Percentiles rank a stretch among this genome's conserved stretches.
Evolutionary conservation across 2,888 invertebrate species (phyloP).

Genomic region (Alcis repandata): DNA sequence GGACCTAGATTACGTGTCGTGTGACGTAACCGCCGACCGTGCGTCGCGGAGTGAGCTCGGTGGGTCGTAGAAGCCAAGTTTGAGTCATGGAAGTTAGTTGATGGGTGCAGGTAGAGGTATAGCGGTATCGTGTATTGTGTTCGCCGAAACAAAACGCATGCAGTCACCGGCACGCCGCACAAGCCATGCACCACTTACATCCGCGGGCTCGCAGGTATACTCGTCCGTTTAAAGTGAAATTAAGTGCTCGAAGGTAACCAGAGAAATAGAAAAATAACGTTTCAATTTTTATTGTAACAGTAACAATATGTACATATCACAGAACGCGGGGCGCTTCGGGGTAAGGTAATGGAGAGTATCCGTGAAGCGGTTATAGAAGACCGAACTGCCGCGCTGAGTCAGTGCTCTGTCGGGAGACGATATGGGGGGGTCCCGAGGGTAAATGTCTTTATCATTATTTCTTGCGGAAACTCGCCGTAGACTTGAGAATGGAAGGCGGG

Average conservation of each 20-base stretch:
- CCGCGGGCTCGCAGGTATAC: conserved; percentile 65
- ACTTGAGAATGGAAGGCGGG: conserved; percentile 83
- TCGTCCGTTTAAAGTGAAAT: conserved; percentile 64
- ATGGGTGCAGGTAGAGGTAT: conserved; percentile 64
- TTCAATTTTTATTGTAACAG: conserved; percentile 84
- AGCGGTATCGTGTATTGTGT: conserved; percentile 54
- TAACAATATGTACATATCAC: conserved; percentile 86
- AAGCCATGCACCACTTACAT: conserved; percentile 86
- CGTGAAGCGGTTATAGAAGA: conserved; percentile 71
- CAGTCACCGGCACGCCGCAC: conserved; percentile 74
- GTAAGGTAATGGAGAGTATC: conserved; percentile 67
- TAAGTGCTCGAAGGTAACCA: conserved; percentile 70
- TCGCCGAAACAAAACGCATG: conserved; percentile 75
- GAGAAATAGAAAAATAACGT: conserved; percentile 70
- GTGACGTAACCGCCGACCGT: conserved; percentile 58
- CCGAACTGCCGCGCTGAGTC: conserved; percentile 70
- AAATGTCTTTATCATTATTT: conserved; percentile 75
- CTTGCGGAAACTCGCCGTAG: conserved; percentile 84
- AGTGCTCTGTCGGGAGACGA: conserved; percentile 69
- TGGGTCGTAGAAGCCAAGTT: conserved; percentile 59
- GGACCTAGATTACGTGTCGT: conserved; percentile 51
- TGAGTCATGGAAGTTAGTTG: conserved; percentile 54
- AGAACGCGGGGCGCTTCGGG: conserved; percentile 87
- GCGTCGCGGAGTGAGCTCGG: conserved; percentile 53
- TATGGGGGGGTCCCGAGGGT: conserved; percentile 63